phyloP scores from a whole-genome alignment of 1,140 invertebrate species.

The Pomacea maculata region DNA sequence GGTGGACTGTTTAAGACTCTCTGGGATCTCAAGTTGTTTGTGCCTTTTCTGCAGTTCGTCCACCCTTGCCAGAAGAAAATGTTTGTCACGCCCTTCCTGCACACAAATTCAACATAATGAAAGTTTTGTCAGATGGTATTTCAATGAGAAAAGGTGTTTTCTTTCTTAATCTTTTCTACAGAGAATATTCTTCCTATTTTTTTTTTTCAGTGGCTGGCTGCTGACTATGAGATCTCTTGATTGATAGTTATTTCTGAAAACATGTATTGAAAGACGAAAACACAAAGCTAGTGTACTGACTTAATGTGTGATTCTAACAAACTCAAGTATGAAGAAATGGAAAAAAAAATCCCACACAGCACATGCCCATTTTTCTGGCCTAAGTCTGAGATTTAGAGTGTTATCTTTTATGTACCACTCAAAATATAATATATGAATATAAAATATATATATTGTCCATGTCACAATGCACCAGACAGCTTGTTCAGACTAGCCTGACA shows the following conservation, averaged over 20 bases:
- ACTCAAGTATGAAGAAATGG: neutral
- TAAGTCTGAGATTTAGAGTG: too few species aligned
- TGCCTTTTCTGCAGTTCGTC: conserved; percentile 46
- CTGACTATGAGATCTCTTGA: neutral
- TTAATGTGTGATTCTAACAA: neutral
- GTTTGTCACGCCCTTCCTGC: conserved; percentile 86
- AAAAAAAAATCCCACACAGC: neutral
- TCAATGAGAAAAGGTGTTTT: neutral
- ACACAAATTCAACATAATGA: neutral
- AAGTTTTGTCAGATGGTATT: neutral
- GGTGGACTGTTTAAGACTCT: neutral
- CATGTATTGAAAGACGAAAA: neutral
- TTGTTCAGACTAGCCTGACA: too few species aligned
- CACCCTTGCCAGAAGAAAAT: conserved; percentile 84
- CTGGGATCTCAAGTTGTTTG: conserved; percentile 16
- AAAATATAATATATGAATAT: too few species aligned
- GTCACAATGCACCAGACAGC: too few species aligned
- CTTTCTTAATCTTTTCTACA: neutral
- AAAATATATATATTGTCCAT: too few species aligned
- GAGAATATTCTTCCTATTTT: neutral
- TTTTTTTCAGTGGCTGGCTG: neutral
- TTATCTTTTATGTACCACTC: too few species aligned
- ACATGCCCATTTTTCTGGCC: neutral
- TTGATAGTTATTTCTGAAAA: neutral
- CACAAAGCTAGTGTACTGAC: neutral